Evolutionary conservation across 2,888 invertebrate species (phyloP).

Genomic region (Eucera pruinosa): DNA sequence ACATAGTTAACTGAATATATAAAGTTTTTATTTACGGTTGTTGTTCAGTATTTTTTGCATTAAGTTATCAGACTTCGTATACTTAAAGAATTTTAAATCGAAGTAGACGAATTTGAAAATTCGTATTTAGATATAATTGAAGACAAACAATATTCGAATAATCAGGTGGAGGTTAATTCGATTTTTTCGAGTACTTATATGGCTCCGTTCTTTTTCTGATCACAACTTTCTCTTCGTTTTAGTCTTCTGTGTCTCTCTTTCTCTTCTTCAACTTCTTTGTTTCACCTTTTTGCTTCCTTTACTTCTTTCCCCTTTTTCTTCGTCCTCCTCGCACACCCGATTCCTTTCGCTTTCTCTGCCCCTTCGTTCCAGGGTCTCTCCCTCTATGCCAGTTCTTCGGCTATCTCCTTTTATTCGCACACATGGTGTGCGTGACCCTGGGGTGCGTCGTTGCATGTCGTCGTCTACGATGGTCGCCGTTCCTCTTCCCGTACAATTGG

Average conservation of each 20-base stretch:
- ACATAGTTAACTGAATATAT: too few species aligned
- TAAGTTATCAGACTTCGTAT: too few species aligned
- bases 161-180: too few species aligned
- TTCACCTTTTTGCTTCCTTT: conserved; percentile 27
- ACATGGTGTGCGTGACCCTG: conserved; percentile 69
- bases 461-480: conserved; percentile 59
- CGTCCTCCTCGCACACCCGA: conserved; percentile 10
- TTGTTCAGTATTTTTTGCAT: too few species aligned
- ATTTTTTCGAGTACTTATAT: too few species aligned
- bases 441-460: conserved; percentile 73
- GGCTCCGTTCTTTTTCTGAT: background rate
- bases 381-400: background rate
- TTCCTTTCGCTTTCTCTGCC: conserved; percentile 18
- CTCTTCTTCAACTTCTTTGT: conserved; percentile 13
- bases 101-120: too few species aligned
- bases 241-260: too few species aligned
- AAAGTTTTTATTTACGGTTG: too few species aligned
- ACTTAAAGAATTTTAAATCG: too few species aligned
- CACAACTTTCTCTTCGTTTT: background rate
- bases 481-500: conserved; percentile 75
- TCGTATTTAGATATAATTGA: too few species aligned
- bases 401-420: conserved; percentile 37
- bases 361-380: conserved; percentile 2
- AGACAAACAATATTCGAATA: too few species aligned
- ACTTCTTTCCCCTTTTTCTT: conserved; percentile 22